A percentile compares a stretch with the other conserved stretches of the same genome.
Conservation (phyloP, 2,888 invertebrate genomes). For the Isoperla grammatica region DNA sequence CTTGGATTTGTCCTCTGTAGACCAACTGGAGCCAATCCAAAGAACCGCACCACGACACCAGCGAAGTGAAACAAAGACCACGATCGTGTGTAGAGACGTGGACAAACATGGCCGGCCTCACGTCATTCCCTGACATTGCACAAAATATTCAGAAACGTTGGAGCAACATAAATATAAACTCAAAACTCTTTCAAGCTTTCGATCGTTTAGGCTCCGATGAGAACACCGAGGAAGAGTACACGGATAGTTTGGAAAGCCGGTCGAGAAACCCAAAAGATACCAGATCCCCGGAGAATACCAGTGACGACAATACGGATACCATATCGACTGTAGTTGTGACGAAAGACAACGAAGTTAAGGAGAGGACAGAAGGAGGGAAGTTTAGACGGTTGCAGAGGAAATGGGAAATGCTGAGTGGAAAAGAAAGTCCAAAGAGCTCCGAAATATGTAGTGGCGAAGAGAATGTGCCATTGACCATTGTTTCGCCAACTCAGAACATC, state of each 20-base stretch:
- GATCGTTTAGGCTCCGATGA: constrained; percentile 60
- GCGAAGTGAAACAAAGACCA: constrained; percentile 45
- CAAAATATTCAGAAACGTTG: constrained; percentile 57
- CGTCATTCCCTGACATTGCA: constrained; percentile 41
- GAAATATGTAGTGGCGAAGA: constrained; percentile 38
- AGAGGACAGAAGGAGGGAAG: constrained; percentile 52
- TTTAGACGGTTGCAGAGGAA: constrained; percentile 71
- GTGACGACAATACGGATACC: constrained; percentile 29
- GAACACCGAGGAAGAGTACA: constrained; percentile 64
- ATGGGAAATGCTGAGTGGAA: constrained; percentile 70
- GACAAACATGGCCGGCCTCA: constrained; percentile 39
- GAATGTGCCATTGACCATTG: constrained; percentile 21
- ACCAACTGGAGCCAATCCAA: neutral
- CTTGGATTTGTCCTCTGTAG: neutral
- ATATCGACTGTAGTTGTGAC: constrained; percentile 31
- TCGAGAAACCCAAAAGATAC: constrained; percentile 36
- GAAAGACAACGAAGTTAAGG: constrained; percentile 25
- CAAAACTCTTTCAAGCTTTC: constrained; percentile 66
- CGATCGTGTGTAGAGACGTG: constrained; percentile 62
- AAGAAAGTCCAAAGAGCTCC: constrained; percentile 41
- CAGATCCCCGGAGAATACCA: constrained; percentile 31
- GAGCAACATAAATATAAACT: constrained; percentile 65
- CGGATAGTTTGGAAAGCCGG: constrained; percentile 64
- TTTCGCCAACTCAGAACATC: constrained; percentile 18
- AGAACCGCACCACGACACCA: neutral